These are phyloP conservation scores for Podarcis lilfordi DNA, from an alignment of 2,797 vertebrate genomes.

Conservation along the genomic window DNA sequence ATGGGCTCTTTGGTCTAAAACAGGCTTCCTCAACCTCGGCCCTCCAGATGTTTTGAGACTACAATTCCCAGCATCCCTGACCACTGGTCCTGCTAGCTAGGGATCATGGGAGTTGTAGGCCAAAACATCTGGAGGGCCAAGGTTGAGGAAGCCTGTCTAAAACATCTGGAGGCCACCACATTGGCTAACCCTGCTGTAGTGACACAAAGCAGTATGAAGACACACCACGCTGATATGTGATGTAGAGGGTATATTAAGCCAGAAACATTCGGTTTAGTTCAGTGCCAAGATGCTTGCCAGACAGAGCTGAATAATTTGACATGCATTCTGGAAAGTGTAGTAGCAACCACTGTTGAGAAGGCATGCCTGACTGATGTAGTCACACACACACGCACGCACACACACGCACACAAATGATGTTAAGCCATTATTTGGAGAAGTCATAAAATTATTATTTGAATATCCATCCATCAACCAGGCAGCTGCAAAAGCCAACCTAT, in stretches of 20 bases:
- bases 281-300: background rate
- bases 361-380: slow-evolving; percentile 15
- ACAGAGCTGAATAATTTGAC: background rate
- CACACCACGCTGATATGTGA: accelerated
- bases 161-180: too few species aligned
- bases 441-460: slow-evolving; percentile 57
- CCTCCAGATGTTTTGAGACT: too few species aligned
- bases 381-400: background rate
- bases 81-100: too few species aligned
- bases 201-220: accelerated
- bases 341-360: background rate
- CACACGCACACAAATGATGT: background rate
- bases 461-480: slow-evolving; percentile 60
- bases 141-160: too few species aligned
- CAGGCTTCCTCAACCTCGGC: too few species aligned
- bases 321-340: background rate
- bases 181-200: background rate
- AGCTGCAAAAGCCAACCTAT: slow-evolving; percentile 52
- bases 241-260: background rate
- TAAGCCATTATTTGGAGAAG: slow-evolving; percentile 46
- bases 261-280: background rate
- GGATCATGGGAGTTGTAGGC: too few species aligned
- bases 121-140: too few species aligned
- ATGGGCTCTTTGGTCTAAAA: too few species aligned
- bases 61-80: too few species aligned